These are phyloP conservation scores for Astropecten irregularis DNA, from an alignment of 53 echinoderm and acorn worm genomes.

Conservation along the genomic window DNA sequence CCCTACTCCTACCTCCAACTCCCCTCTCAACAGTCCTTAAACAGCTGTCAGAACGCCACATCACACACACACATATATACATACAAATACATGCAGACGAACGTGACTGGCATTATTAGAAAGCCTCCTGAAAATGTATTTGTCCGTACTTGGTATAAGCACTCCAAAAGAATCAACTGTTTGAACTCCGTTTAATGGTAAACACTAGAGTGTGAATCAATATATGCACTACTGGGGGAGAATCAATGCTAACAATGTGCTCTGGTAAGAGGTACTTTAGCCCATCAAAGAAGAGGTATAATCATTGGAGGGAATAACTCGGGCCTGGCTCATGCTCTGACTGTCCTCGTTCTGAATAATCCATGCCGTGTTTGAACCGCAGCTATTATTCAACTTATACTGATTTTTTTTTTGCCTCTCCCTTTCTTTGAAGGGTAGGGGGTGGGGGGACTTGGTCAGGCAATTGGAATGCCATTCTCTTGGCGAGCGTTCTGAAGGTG, in stretches of 20 bases:
- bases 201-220: constrained; percentile 62
- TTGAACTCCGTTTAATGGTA: constrained; percentile 56
- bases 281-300: constrained; percentile 42
- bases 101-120: constrained; percentile 30
- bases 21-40: too few species aligned
- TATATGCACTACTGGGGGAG: constrained; percentile 50
- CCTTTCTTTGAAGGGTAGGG: too few species aligned
- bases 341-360: constrained; percentile 29
- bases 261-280: constrained; percentile 45
- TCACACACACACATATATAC: background rate
- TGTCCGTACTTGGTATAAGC: constrained; percentile 39
- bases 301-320: constrained; percentile 21
- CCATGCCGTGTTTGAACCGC: constrained; percentile 7
- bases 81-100: too few species aligned
- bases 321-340: too few species aligned
- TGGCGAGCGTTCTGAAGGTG: background rate
- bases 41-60: constrained; percentile 22
- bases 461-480: constrained; percentile 41
- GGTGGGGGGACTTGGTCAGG: constrained; percentile 2
- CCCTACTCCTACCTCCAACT: too few species aligned
- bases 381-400: constrained; percentile 38
- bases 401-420: too few species aligned
- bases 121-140: constrained; percentile 24
- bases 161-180: constrained; percentile 60
- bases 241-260: constrained; percentile 69